Evolutionary conservation across 2,888 invertebrate genomes (phyloP).

Genomic region (Dynastes maya): DNA sequence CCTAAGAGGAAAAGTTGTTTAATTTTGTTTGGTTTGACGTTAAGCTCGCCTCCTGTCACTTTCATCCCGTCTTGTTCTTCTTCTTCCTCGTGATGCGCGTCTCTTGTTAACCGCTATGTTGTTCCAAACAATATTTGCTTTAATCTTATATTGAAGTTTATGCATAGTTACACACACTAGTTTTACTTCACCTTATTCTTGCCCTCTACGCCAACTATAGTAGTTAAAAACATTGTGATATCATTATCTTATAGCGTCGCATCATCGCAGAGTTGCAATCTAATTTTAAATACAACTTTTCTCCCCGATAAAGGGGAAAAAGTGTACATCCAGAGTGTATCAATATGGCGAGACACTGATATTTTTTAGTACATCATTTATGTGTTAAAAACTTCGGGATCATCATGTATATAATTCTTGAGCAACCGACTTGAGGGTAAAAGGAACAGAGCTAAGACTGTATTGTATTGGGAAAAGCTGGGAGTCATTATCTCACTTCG

Average conservation of each 20-base stretch:
- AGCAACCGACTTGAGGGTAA: too few relatives aligned
- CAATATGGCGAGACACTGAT: too few relatives aligned
- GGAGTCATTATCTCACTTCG: too few relatives aligned
- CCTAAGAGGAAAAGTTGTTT: slow-evolving; percentile 72
- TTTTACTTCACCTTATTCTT: not conserved
- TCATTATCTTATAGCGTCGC: not conserved
- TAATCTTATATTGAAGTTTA: slow-evolving; percentile 67
- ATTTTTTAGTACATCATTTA: too few relatives aligned
- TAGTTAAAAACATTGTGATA: not conserved
- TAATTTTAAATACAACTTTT: too few relatives aligned
- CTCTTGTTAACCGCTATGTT: slow-evolving; percentile 68
- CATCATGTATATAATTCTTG: too few relatives aligned
- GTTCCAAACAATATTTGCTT: slow-evolving; percentile 67
- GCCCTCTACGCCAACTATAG: slow-evolving; percentile 3
- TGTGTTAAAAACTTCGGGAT: too few relatives aligned
- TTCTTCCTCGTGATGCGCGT: slow-evolving; percentile 60
- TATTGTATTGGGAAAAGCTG: too few relatives aligned
- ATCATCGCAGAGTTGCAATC: too few relatives aligned
- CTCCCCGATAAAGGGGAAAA: too few relatives aligned
- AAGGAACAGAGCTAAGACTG: too few relatives aligned
- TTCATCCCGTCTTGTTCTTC: slow-evolving; percentile 66
- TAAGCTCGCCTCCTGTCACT: slow-evolving; percentile 71
- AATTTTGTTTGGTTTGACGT: slow-evolving; percentile 72
- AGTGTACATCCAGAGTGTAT: too few relatives aligned
- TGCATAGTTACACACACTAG: slow-evolving; percentile 62